Conservation (phyloP, 2,888 invertebrate genomes). For the Phlogophora meticulosa region DNA sequence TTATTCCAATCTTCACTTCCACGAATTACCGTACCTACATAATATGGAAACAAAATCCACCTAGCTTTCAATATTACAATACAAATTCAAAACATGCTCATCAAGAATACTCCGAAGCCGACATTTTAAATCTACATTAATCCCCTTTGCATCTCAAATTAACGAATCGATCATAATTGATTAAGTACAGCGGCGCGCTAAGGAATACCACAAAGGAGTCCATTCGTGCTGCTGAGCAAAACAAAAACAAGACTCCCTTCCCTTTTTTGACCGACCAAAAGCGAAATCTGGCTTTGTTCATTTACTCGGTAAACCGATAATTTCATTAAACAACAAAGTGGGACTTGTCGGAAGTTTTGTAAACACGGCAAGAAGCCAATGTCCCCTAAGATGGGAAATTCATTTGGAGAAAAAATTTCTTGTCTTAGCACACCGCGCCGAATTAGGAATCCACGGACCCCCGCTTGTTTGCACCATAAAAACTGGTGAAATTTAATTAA, state of each 20-base stretch:
- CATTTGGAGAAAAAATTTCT: conserved; percentile 88
- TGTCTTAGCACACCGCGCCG: conserved; percentile 79
- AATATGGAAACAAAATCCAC: not conserved
- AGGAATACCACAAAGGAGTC: conserved; percentile 87
- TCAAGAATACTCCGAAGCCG: conserved; percentile 64
- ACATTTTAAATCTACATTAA: conserved; percentile 66
- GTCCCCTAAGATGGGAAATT: conserved; percentile 90
- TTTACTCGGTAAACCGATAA: conserved; percentile 91
- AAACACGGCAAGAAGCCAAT: conserved; percentile 91
- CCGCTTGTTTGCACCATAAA: conserved; percentile 73
- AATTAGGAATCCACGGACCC: conserved; percentile 79
- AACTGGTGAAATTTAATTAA: conserved; percentile 68
- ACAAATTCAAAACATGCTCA: conserved; percentile 36
- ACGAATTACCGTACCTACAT: not conserved
- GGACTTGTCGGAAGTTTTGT: conserved; percentile 85
- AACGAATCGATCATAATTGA: conserved; percentile 91
- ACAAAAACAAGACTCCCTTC: conserved; percentile 84
- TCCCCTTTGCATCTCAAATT: conserved; percentile 85
- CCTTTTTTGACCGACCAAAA: conserved; percentile 87
- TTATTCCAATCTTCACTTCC: conserved; percentile 1
- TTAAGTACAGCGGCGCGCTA: conserved; percentile 84
- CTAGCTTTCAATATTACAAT: conserved; percentile 5
- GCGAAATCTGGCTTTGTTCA: conserved; percentile 91
- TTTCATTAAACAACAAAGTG: conserved; percentile 91
- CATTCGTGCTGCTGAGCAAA: conserved; percentile 82